Conservation (phyloP, 2,888 invertebrate species). For the Rambutsinella grinnellia region DNA sequence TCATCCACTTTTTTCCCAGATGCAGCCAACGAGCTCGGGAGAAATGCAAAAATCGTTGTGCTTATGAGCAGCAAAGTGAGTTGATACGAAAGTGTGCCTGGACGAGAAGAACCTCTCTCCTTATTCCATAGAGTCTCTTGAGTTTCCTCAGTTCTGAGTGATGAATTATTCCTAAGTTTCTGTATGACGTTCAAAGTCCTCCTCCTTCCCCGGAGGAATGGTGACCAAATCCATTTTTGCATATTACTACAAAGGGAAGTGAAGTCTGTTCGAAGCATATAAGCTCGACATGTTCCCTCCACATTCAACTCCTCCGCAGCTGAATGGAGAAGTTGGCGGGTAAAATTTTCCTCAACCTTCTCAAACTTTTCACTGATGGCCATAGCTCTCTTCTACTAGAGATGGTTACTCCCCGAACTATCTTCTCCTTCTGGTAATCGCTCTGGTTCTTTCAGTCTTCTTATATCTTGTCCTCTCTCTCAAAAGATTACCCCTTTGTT, state of each 20-base stretch:
- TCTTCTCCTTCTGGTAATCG: constrained; percentile 4
- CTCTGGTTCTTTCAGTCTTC: neutral
- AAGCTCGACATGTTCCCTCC: neutral
- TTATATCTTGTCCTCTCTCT: constrained; percentile 9
- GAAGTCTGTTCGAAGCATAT: too few species aligned
- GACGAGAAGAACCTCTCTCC: too few species aligned
- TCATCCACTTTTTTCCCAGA: constrained; percentile 14
- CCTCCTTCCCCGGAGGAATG: constrained; percentile 1
- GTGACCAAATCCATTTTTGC: too few species aligned
- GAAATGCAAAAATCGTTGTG: constrained; percentile 25
- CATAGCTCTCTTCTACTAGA: too few species aligned
- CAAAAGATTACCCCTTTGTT: neutral
- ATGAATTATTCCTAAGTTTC: constrained; percentile 3
- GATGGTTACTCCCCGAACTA: constrained; percentile 17
- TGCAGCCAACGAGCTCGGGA: constrained; percentile 24
- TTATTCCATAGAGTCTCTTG: too few species aligned
- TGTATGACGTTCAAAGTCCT: constrained; percentile 6
- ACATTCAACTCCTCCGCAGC: neutral
- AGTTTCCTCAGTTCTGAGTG: too few species aligned
- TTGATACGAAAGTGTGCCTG: constrained; percentile 27
- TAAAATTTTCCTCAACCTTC: constrained; percentile 12
- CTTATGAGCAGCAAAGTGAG: constrained; percentile 42
- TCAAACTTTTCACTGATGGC: constrained; percentile 31
- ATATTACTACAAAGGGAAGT: too few species aligned
- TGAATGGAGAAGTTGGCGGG: neutral